Evolutionary conservation across 2,113 vertebrate species (phyloP), one percentile per base, ranked within the genome.

Genomic region (Lepus timidus): DNA sequence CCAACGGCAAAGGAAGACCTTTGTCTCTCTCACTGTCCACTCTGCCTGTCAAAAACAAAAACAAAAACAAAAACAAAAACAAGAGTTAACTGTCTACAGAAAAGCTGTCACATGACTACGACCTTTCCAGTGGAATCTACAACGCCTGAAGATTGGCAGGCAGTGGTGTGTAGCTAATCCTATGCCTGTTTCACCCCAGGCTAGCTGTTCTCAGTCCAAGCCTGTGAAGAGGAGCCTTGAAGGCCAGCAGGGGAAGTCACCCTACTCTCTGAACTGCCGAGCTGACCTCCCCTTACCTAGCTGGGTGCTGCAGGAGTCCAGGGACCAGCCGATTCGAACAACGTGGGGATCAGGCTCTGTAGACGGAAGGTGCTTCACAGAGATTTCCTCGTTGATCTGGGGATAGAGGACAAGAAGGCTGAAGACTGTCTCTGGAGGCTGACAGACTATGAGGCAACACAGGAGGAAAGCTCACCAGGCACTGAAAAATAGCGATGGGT

Each of bases 341-440:
- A 99, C 99, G 0, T 99, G 99, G 9, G 99, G 99, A 80, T 99
- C 99, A 0, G 99, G 99, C 91, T 99, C 99, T 1, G 98, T 99
- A 49, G 98, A 97, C 3, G 99, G 99, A 49, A 99, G 98, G 91
- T 99, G 99, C 95, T 99, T 99, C 29, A 99, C 99, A 0, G 99
- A 98, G 81, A 99, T 99, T 85, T 99, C 99, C 96, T 99, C 99
- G 20, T 98, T 99, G 90, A 99, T 98, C 99, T 99, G 94, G 64
- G 84, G 44, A 65, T 17, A 92, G 68, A 97, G 4, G 49, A 74
- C 4, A 95, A 71, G 36, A 20, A 39, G 39, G 58, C 80, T 95
- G 67, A 91, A 62, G 75, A 83, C 0, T 83, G 73, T 83, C 75
- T 91, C 76, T 89, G 36, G 36, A 96, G 74, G 55, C 25, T 88